Conservation (phyloP, 1,140 invertebrate genomes). For the Drosophila santomea region DNA sequence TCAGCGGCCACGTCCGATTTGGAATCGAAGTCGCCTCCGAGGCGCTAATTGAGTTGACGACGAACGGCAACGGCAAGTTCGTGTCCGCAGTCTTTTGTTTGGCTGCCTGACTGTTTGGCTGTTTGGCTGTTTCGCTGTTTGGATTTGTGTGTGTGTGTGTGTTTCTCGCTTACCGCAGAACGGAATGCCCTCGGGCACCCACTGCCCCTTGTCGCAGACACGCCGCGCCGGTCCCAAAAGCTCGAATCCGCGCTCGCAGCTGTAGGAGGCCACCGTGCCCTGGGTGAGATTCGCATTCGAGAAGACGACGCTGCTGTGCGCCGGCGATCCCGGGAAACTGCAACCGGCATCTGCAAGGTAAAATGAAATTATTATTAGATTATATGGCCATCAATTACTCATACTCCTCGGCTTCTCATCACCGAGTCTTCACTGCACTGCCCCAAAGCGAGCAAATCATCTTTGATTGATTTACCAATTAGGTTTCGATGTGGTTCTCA, state of each 20-base stretch:
- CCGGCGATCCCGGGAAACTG: conserved; percentile 96
- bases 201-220: conserved; percentile 92
- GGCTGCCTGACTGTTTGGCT: conserved; percentile 14
- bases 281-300: conserved; percentile 88
- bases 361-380: conserved; percentile 14
- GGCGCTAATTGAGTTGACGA: conserved; percentile 60
- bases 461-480: conserved; percentile 52
- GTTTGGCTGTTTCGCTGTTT: conserved; percentile 37
- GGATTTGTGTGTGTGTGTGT: background rate
- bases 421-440: background rate
- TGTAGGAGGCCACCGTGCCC: conserved; percentile 93
- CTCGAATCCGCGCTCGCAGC: conserved; percentile 96
- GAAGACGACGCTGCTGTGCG: conserved; percentile 93
- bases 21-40: conserved; percentile 32
- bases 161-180: conserved; percentile 93
- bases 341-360: conserved; percentile 85
- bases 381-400: conserved; percentile 20
- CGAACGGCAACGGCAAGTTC: conserved; percentile 56
- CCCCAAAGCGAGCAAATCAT: conserved; percentile 8
- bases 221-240: conserved; percentile 93
- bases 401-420: conserved; percentile 5
- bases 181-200: conserved; percentile 96
- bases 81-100: conserved; percentile 74
- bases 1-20: conserved; percentile 8
- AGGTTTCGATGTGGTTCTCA: background rate